A percentile compares a stretch with the other conserved stretches of the same genome.
Conservation (phyloP, 2,888 invertebrate genomes). For the Synanthedon vespiformis region DNA sequence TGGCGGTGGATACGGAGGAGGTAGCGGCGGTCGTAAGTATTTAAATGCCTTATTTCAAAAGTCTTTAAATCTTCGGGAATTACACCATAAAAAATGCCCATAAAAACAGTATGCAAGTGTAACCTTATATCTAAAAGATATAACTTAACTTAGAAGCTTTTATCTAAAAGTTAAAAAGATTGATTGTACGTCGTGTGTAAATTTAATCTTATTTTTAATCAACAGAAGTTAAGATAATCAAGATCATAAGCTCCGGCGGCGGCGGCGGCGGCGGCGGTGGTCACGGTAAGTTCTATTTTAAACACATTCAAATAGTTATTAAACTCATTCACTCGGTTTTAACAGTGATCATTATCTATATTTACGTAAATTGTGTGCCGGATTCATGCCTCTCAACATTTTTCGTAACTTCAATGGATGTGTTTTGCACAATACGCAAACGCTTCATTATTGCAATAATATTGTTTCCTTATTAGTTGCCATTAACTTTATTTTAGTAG, state of each 20-base stretch:
- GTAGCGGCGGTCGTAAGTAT: conserved; percentile 22
- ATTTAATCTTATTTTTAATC: not conserved
- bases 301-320: not conserved
- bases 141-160: too few relatives aligned
- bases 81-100: too few relatives aligned
- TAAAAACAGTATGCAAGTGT: too few relatives aligned
- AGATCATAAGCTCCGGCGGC: conserved; percentile 41
- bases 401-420: not conserved
- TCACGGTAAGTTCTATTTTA: conserved; percentile 22
- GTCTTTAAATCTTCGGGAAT: too few relatives aligned
- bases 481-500: too few relatives aligned
- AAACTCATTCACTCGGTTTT: not conserved
- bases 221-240: conserved; percentile 49
- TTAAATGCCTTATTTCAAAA: too few relatives aligned
- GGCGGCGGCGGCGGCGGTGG: conserved; percentile 31
- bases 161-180: not conserved
- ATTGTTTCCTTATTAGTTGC: too few relatives aligned
- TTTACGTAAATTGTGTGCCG: not conserved
- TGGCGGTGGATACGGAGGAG: conserved; percentile 14
- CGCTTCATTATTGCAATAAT: too few relatives aligned
- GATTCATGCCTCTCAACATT: not conserved
- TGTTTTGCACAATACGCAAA: too few relatives aligned
- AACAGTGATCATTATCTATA: not conserved
- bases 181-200: not conserved
- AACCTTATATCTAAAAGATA: too few relatives aligned